Evolutionary conservation across 2,113 vertebrate genomes (phyloP).

Genomic region (Stictonetta naevosa): DNA sequence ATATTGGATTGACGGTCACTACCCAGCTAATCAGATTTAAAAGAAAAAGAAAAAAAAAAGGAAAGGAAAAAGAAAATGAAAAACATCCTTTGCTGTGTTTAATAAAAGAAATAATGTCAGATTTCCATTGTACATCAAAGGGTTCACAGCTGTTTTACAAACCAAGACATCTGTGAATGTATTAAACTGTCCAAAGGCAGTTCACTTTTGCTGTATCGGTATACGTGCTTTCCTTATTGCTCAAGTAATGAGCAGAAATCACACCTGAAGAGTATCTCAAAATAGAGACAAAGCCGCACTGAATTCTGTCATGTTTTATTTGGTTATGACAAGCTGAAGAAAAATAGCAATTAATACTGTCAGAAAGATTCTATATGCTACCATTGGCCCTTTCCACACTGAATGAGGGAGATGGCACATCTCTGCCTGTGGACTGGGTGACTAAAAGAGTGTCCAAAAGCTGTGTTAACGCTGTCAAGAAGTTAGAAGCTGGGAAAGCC

Average conservation of each 20-base stretch:
- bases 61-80: background rate
- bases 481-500: background rate
- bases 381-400: fast-evolving
- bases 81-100: background rate
- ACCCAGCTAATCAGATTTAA: background rate
- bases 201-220: background rate
- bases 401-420: background rate
- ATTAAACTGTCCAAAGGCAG: background rate
- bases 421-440: background rate
- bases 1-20: background rate
- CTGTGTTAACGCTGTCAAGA: background rate
- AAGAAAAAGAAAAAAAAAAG: background rate
- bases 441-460: background rate
- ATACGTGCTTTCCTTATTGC: background rate
- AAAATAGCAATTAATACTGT: background rate
- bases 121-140: background rate
- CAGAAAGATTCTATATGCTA: background rate
- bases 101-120: background rate
- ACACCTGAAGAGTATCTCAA: background rate
- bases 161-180: background rate
- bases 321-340: background rate
- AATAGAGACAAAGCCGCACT: background rate
- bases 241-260: background rate
- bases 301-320: background rate
- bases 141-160: background rate